phyloP scores from a whole-genome alignment of 2,113 vertebrate species.

The Oplegnathus fasciatus region DNA sequence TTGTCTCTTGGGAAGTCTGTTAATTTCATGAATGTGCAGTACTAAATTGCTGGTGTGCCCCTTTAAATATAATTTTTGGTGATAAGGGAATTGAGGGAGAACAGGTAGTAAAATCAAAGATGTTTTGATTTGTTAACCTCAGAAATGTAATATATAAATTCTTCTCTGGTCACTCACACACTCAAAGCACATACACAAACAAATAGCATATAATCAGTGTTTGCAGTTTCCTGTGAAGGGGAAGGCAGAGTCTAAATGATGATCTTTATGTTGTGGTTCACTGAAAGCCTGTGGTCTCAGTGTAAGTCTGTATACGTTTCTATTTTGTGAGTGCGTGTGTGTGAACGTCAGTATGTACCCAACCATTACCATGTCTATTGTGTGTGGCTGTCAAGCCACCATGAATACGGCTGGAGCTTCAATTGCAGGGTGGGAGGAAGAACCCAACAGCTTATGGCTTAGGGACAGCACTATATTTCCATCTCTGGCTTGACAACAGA shows the following conservation, averaged over 20 bases:
- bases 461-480: slow-evolving; percentile 67
- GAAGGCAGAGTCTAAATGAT: slow-evolving; percentile 72
- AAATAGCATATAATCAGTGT: slow-evolving; percentile 78
- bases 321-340: slow-evolving; percentile 57
- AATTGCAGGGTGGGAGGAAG: slow-evolving; percentile 67
- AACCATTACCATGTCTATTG: slow-evolving; percentile 75
- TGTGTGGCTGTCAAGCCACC: slow-evolving; percentile 68
- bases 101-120: neutral
- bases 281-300: slow-evolving; percentile 71
- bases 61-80: neutral
- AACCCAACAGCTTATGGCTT: slow-evolving; percentile 45
- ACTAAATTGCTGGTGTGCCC: neutral
- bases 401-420: slow-evolving; percentile 61
- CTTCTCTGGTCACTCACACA: slow-evolving; percentile 18
- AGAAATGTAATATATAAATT: slow-evolving; percentile 41
- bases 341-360: slow-evolving; percentile 57
- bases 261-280: slow-evolving; percentile 76
- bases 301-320: slow-evolving; percentile 62
- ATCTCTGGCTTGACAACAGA: slow-evolving; percentile 51
- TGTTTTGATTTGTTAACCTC: slow-evolving; percentile 26
- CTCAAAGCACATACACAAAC: slow-evolving; percentile 42
- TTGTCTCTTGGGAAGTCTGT: neutral
- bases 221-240: slow-evolving; percentile 68
- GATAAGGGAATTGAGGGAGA: neutral
- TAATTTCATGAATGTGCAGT: neutral